phyloP scores from a whole-genome alignment of 92 coral and sea anemone genomes.

The Muricea muricata region DNA sequence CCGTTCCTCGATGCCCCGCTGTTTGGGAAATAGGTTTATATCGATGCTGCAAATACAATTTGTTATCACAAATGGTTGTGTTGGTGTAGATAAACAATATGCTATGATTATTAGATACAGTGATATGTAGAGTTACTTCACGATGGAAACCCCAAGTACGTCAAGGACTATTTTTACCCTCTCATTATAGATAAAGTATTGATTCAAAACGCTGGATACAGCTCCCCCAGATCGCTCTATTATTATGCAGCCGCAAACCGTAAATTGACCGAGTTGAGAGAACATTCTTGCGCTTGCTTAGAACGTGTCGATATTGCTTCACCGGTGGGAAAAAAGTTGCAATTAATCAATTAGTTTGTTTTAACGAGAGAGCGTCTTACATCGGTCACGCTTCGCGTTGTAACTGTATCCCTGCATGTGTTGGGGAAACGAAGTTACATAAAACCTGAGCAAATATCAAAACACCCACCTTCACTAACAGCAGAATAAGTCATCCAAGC shows the following conservation, averaged over 20 bases:
- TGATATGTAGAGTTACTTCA: not conserved
- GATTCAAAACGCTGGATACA: slow-evolving; percentile 17
- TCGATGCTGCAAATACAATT: not conserved
- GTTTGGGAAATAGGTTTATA: too few species aligned
- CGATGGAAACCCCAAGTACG: not conserved
- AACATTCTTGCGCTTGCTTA: slow-evolving; percentile 2
- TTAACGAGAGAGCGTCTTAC: not conserved
- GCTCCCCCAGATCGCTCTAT: slow-evolving; percentile 29
- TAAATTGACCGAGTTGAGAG: slow-evolving; percentile 9
- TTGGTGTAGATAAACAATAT: not conserved
- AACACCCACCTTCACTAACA: slow-evolving; percentile 10
- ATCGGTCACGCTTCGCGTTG: slow-evolving; percentile 39
- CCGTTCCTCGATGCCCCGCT: too few species aligned
- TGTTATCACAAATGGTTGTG: not conserved
- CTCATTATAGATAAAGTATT: slow-evolving; percentile 7
- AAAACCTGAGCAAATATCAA: slow-evolving; percentile 32
- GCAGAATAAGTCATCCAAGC: not conserved
- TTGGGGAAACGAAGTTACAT: not conserved
- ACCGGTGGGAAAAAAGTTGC: slow-evolving; percentile 17
- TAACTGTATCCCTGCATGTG: slow-evolving; percentile 43
- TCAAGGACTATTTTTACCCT: slow-evolving; percentile 9
- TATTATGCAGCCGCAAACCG: slow-evolving; percentile 26
- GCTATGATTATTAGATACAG: not conserved
- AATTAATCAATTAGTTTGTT: slow-evolving; percentile 19
- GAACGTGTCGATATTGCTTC: slow-evolving; percentile 1